phyloP scores from a whole-genome alignment of 2,797 vertebrate genomes.

The Hipposideros larvatus region DNA sequence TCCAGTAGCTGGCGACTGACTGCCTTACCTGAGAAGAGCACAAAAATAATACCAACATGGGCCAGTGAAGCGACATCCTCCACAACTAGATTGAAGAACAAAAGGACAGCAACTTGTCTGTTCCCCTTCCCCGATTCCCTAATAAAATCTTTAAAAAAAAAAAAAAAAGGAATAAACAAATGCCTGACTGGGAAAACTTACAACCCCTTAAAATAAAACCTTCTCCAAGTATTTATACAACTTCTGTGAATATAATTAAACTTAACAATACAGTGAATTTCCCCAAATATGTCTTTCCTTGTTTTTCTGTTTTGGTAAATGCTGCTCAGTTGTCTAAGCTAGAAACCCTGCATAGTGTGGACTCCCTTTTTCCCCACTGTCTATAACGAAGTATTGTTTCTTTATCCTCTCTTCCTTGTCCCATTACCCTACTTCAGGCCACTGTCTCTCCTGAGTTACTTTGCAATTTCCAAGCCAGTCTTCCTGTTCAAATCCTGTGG shows the following conservation, averaged over 20 bases:
- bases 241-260: constrained; percentile 35
- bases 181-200: background rate
- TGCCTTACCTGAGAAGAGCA: too few species aligned
- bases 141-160: too few species aligned
- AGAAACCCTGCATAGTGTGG: background rate
- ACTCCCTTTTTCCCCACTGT: background rate
- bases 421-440: background rate
- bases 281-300: background rate
- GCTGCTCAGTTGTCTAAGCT: background rate
- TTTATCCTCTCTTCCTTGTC: background rate
- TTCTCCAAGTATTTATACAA: background rate
- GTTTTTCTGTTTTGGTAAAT: constrained; percentile 36
- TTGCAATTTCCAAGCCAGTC: background rate
- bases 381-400: background rate
- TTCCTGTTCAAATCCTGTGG: background rate
- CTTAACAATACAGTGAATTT: constrained; percentile 4
- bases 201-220: background rate
- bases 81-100: too few species aligned
- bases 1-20: too few species aligned
- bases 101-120: too few species aligned
- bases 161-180: constrained; percentile 31
- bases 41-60: too few species aligned
- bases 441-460: constrained; percentile 2
- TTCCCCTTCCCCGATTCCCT: too few species aligned
- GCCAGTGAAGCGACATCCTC: too few species aligned